A percentile compares a stretch with the other conserved stretches of the same genome.
These are phyloP conservation scores for Corydoras sp. DNA, from an alignment of 2,113 vertebrate species.

Conservation along the genomic window DNA sequence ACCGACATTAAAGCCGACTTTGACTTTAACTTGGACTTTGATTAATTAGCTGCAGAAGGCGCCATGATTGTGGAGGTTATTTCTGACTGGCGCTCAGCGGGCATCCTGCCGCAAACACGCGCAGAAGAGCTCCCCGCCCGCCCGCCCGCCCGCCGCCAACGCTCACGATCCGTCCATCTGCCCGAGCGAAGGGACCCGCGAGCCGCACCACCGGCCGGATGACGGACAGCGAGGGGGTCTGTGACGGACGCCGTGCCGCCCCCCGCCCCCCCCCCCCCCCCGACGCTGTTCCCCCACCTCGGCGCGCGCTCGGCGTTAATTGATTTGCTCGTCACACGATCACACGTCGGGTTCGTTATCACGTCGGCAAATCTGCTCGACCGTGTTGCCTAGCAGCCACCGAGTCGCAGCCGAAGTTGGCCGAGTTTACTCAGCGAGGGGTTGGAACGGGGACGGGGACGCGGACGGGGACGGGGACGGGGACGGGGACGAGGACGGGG, in stretches of 20 bases:
- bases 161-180: background rate
- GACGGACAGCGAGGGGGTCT: no score
- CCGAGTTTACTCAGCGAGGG: slow-evolving; percentile 34
- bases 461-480: slow-evolving; percentile 8
- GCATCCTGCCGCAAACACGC: background rate
- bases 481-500: no score
- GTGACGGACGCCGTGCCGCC: no score
- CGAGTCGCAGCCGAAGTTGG: slow-evolving; percentile 42
- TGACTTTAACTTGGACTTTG: no score
- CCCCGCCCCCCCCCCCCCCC: no score
- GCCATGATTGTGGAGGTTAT: slow-evolving; percentile 1
- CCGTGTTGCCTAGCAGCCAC: slow-evolving; percentile 64
- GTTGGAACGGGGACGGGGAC: slow-evolving; percentile 20
- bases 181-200: background rate
- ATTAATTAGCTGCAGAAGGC: slow-evolving; percentile 5
- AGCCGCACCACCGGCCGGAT: background rate
- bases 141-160: background rate
- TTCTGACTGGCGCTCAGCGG: slow-evolving; percentile 9
- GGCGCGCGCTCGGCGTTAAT: slow-evolving; percentile 44
- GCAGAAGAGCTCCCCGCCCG: background rate
- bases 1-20: no score
- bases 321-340: slow-evolving; percentile 36
- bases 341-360: slow-evolving; percentile 53
- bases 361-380: slow-evolving; percentile 47
- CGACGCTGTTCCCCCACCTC: background rate